Conservation (phyloP, 1,140 invertebrate genomes). For the Formica selysi region DNA sequence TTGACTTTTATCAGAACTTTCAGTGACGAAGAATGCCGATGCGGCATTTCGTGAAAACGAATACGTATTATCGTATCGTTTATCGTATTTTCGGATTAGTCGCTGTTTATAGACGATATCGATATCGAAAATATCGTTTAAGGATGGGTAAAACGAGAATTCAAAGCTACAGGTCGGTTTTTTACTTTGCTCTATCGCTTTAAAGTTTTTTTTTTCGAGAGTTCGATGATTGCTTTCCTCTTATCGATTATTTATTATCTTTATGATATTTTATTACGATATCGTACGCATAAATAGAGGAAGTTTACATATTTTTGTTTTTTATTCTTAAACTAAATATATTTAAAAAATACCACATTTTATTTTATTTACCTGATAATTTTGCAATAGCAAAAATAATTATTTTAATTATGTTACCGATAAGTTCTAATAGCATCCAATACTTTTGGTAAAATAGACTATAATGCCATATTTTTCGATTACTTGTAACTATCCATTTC, state of each 20-base stretch:
- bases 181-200: background rate
- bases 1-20: constrained; percentile 75
- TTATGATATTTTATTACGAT: constrained; percentile 31
- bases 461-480: background rate
- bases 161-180: constrained; percentile 55
- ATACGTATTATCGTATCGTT: constrained; percentile 76
- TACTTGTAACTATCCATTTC: background rate
- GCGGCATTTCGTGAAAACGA: constrained; percentile 70
- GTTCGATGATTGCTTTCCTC: constrained; percentile 8
- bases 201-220: background rate
- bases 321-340: background rate
- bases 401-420: background rate
- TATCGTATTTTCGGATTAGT: constrained; percentile 79
- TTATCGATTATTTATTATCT: constrained; percentile 68
- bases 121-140: constrained; percentile 26
- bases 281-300: background rate
- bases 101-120: constrained; percentile 80
- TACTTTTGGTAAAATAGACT: background rate
- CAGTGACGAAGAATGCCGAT: constrained; percentile 37
- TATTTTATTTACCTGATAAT: background rate
- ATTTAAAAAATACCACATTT: background rate
- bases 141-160: constrained; percentile 29
- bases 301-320: constrained; percentile 7
- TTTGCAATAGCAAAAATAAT: background rate
- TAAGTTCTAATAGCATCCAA: background rate